Evolutionary conservation across 2,888 invertebrate genomes (phyloP).

Genomic region (Cryptocephalus moraei): DNA sequence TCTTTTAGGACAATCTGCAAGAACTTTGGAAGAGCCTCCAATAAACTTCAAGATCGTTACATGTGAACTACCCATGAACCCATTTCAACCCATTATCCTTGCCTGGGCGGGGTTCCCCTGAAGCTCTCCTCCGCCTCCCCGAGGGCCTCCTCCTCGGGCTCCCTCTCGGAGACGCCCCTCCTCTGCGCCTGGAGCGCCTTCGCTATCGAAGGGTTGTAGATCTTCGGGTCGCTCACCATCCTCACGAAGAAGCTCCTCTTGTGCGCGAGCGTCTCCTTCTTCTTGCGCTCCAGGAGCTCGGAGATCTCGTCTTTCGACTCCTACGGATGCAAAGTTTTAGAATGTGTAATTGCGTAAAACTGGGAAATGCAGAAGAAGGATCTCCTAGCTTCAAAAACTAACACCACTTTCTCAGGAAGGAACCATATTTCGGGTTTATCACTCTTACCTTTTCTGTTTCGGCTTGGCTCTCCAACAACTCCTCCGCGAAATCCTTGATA

Average conservation of each 20-base stretch:
- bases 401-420: neutral
- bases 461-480: constrained; percentile 59
- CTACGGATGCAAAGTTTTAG: constrained; percentile 26
- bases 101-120: constrained; percentile 27
- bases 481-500: constrained; percentile 70
- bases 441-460: constrained; percentile 51
- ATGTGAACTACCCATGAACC: no score
- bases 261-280: constrained; percentile 73
- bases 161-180: constrained; percentile 76
- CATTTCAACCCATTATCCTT: no score
- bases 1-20: no score
- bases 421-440: no score
- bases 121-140: constrained; percentile 89
- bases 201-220: constrained; percentile 86
- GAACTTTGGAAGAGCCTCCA: no score
- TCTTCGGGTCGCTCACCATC: constrained; percentile 95
- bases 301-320: constrained; percentile 61
- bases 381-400: no score
- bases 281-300: constrained; percentile 62
- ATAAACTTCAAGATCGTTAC: no score
- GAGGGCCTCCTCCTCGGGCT: constrained; percentile 71
- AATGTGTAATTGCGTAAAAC: no score
- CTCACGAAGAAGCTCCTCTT: constrained; percentile 94
- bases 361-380: no score
- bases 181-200: constrained; percentile 57